These are phyloP conservation scores for Sus cebifrons DNA, from an alignment of 2,797 vertebrate species.

Conservation along the genomic window DNA sequence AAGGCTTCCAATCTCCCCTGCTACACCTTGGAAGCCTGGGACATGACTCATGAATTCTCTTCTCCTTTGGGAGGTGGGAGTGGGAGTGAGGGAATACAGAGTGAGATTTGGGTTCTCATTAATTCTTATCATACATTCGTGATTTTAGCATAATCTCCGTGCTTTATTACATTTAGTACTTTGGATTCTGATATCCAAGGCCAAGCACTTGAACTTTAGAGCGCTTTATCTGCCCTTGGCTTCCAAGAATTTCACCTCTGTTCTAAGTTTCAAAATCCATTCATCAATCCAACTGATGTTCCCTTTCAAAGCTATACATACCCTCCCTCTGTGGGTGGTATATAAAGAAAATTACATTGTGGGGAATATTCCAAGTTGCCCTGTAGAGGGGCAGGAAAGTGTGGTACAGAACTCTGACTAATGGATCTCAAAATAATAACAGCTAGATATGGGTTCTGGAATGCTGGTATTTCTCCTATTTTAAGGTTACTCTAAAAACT, in stretches of 20 bases:
- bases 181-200: slow-evolving; percentile 28
- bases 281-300: neutral
- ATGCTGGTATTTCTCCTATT: neutral
- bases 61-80: neutral
- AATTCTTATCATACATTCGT: neutral
- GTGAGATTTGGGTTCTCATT: neutral
- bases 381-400: neutral
- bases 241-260: slow-evolving; percentile 20
- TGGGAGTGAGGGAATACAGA: neutral
- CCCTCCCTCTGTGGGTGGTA: neutral
- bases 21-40: neutral
- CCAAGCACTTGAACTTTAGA: slow-evolving; percentile 58
- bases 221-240: neutral
- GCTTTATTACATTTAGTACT: neutral
- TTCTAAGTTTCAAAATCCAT: slow-evolving; percentile 48
- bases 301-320: neutral
- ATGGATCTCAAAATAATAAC: neutral
- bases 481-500: slow-evolving; percentile 6
- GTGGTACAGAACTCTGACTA: neutral
- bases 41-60: neutral
- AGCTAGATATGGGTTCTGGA: neutral
- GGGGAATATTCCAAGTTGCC: neutral
- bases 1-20: neutral
- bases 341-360: neutral
- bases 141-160: neutral